Base-by-base conservation (phyloP, 2,113 vertebrate genomes). In the Tachysurus fulvidraco region DNA sequence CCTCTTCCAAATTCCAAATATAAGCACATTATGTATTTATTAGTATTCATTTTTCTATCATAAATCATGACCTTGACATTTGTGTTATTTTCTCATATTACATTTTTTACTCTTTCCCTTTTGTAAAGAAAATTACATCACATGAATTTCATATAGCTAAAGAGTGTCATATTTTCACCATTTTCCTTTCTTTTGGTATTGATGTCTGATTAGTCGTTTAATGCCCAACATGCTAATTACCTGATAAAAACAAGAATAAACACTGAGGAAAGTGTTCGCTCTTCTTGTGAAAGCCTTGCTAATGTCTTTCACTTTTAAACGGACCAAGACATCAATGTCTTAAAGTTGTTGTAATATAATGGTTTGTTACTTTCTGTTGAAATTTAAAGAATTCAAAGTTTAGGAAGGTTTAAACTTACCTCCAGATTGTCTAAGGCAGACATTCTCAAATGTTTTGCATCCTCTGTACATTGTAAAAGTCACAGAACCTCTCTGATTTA, bases 151-250 rank as follows among this genome's bases (percentile, higher is more conserved):
- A 83, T 88, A 74, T 83, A 62, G 44, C 54, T 84, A 81, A 84
- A 84, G 30, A 81, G 65, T 67, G 85, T 62, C 54, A 85, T 74
- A 76, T 44, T 84, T 81, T 62, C 82, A 88, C 12, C 19, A 50
- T 80, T 23, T 71, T 69, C 17, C 17, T 69, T 28, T 64, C n/a
- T 64, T 64, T 25, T 91, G 90, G 90, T 93, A 93, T 93, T 93
- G 89, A 92, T 90, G 89, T 86, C 91, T 93, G 91, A 93, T 94
- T 92, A 93, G 85, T 89, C 83, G 73, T 90, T 91, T 88, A 91
- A 88, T 87, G 89, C 89, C 71, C 73, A 50, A 74, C 44, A 50
- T 62, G 83, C 59, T 94, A 93, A 94, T 92, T 93, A 25, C 71
- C n/a, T 5, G 11, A 23, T 14, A 50, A 76, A 17, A n/a, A n/a